Evolutionary conservation across 2,888 invertebrate genomes (phyloP), one percentile per base, ranked within the genome.

Genomic region (Agelastica alni): DNA sequence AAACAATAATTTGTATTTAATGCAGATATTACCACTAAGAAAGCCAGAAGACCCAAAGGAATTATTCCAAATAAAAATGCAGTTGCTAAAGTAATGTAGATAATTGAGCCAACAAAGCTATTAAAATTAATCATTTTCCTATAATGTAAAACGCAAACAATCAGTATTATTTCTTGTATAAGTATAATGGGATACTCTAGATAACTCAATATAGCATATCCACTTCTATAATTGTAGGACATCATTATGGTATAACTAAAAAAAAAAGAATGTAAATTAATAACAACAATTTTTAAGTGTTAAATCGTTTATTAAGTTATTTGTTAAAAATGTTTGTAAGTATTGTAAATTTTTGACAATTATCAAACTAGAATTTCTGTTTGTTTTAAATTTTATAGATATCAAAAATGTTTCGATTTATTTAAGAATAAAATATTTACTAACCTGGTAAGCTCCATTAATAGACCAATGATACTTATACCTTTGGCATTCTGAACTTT

Each of bases 151-250:
- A 88, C 88, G 48, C 86, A 81, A 69, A 82, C 87, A 61, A 92
- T 82, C 57, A 93, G 77, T 5, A 89, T 77, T 59, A 87, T 84
- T 66, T 91, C 86, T 79, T 93, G 92, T 1, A 85, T 44, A 52
- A 93, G 75, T 61, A 93, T 85, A 36, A 92, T 85, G 0, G 91
- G 91, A 74, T 93, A 93, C 70, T 93, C 93, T 81, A 93, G 75
- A 68, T 91, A 93, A 0, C 91, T 88, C 61, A 91, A 77, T 6
- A 89, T 63, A 7, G 86, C 82, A 72, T 93, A 92, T 7, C 80
- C 80, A 71, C 87, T 89, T 20, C 83, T 82, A 64, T 81, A 89
- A 74, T 92, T 93, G 76, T 93, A 93, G 17, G 89, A 83, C 49
- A 88, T 83, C 82, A 87, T 89, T 59, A 91, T 85, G 2, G 91